Evolutionary conservation across 1,140 invertebrate genomes (phyloP).

Genomic region (Lordiphosa mommai): DNA sequence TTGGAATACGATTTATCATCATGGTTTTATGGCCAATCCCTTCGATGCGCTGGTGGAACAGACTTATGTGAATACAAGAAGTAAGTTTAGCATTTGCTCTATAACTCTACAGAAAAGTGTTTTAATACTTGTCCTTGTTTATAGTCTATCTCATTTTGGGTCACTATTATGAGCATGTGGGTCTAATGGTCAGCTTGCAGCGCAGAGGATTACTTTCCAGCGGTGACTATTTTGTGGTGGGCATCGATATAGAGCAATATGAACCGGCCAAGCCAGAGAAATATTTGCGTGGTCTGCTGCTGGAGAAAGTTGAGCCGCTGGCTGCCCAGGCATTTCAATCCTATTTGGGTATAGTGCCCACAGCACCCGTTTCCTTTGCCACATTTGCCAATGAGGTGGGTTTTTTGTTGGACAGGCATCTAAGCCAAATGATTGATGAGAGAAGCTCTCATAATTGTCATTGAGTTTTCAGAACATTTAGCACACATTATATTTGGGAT

Average conservation of each 20-base stretch:
- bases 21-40: conserved; percentile 88
- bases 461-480: conserved; percentile 24
- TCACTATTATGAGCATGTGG: conserved; percentile 92
- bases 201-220: conserved; percentile 90
- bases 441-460: conserved; percentile 13
- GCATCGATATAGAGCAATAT: conserved; percentile 92
- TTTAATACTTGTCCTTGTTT: background rate
- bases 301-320: conserved; percentile 81
- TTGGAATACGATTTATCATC: conserved; percentile 89
- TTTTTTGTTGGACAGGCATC: conserved; percentile 14
- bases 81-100: conserved; percentile 82
- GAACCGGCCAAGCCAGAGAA: conserved; percentile 86
- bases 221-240: conserved; percentile 82
- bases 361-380: conserved; percentile 85
- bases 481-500: conserved; percentile 12
- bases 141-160: conserved; percentile 96
- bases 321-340: conserved; percentile 83
- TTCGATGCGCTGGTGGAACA: conserved; percentile 88
- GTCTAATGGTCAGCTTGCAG: conserved; percentile 90
- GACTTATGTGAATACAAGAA: conserved; percentile 89
- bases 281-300: conserved; percentile 87
- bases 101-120: background rate
- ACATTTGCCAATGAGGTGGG: conserved; percentile 84
- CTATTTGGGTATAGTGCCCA: conserved; percentile 88
- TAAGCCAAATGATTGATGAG: conserved; percentile 31